phyloP scores from a whole-genome alignment of 2,113 vertebrate species.

The Australoheros scitulus region DNA sequence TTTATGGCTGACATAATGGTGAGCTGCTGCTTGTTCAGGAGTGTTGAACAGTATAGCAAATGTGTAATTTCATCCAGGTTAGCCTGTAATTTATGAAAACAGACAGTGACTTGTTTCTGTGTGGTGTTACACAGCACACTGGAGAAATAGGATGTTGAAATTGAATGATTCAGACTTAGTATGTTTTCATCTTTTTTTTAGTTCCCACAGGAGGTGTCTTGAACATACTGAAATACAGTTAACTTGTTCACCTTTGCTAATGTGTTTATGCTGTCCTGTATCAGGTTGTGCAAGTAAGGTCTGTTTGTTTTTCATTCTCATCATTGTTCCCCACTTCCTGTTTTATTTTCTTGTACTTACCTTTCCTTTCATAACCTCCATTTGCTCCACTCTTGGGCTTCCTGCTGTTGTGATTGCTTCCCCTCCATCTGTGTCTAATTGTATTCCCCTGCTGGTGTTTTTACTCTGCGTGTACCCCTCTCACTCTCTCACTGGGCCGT shows the following conservation, averaged over 20 bases:
- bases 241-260: too few species aligned
- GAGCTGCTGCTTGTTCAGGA: neutral
- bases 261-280: too few species aligned
- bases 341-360: neutral
- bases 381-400: neutral
- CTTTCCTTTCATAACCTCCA: neutral
- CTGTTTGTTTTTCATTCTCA: neutral
- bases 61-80: neutral
- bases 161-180: neutral
- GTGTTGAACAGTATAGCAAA: neutral
- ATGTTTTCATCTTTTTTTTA: too few species aligned
- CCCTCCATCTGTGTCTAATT: neutral
- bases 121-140: neutral
- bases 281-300: neutral
- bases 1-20: neutral
- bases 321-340: neutral
- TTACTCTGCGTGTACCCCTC: neutral
- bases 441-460: neutral
- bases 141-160: neutral
- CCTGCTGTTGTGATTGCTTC: neutral
- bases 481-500: neutral
- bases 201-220: too few species aligned
- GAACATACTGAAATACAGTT: too few species aligned
- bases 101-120: neutral
- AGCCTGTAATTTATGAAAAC: neutral